Conservation (phyloP, 2,113 vertebrate species). For the Megaleporinus macrocephalus region DNA sequence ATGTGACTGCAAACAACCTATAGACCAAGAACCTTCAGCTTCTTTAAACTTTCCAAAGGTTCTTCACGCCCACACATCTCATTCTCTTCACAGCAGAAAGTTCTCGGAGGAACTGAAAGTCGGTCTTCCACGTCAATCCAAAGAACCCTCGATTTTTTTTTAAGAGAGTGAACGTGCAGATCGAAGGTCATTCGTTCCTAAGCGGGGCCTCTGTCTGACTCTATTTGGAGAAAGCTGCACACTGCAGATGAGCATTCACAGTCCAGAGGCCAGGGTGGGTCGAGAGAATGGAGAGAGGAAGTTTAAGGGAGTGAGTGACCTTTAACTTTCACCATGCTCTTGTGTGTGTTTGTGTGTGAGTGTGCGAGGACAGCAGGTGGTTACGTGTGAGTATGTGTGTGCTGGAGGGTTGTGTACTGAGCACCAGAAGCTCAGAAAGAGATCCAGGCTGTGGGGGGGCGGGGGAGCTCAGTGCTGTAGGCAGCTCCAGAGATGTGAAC, state of each 20-base stretch:
- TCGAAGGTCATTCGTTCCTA: constrained; percentile 4
- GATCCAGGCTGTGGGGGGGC: not conserved
- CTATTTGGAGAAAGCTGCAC: constrained; percentile 15
- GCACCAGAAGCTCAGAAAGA: constrained; percentile 12
- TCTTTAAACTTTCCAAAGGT: too few relatives aligned
- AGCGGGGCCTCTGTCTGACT: not conserved
- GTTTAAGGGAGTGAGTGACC: constrained; percentile 35
- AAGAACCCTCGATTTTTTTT: not conserved
- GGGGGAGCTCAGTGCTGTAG: constrained; percentile 11
- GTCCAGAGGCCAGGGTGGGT: constrained; percentile 21
- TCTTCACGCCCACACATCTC: too few relatives aligned
- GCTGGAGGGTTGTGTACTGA: constrained; percentile 3
- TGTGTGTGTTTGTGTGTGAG: constrained; percentile 1
- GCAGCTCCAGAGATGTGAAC: constrained; percentile 40
- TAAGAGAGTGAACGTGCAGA: not conserved
- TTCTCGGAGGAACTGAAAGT: too few relatives aligned
- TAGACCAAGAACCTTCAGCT: too few relatives aligned
- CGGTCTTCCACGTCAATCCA: too few relatives aligned
- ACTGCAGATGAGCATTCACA: constrained; percentile 18
- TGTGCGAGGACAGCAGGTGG: constrained; percentile 7
- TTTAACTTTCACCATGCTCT: constrained; percentile 18
- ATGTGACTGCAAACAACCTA: too few relatives aligned
- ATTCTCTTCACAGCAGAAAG: too few relatives aligned
- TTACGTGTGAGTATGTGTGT: constrained; percentile 18
- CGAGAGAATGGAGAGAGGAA: constrained; percentile 15